Percentiles rank a stretch among this genome's conserved stretches.
These are phyloP conservation scores for Chrysogorgia sp. DNA, from an alignment of 92 coral and sea anemone species.

Conservation along the genomic window DNA sequence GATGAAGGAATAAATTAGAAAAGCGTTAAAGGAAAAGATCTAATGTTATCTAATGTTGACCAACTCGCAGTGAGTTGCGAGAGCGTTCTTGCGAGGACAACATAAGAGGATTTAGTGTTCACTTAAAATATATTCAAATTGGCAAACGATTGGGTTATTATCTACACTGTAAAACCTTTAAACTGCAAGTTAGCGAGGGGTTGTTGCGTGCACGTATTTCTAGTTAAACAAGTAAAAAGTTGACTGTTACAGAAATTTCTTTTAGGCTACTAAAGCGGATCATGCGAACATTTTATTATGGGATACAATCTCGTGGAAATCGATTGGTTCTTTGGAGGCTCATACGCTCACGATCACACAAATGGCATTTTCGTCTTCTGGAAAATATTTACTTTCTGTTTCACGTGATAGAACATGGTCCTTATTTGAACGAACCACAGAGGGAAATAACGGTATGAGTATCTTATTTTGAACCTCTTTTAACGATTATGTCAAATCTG, in stretches of 20 bases:
- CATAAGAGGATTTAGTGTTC: too few relatives aligned
- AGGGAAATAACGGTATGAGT: not conserved
- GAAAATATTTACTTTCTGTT: constrained; percentile 90
- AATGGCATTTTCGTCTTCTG: constrained; percentile 85
- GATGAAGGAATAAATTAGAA: too few relatives aligned
- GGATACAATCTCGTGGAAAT: constrained; percentile 89
- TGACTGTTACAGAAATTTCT: not conserved
- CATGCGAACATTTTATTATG: constrained; percentile 87
- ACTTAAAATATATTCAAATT: too few relatives aligned
- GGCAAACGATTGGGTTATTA: not conserved
- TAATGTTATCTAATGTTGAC: too few relatives aligned
- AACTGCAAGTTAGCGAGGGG: too few relatives aligned
- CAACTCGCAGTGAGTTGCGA: too few relatives aligned
- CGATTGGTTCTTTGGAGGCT: constrained; percentile 69
- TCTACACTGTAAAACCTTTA: too few relatives aligned
- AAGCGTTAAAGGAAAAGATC: too few relatives aligned
- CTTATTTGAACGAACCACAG: constrained; percentile 53
- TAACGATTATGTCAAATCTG: too few relatives aligned
- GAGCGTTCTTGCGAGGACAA: too few relatives aligned
- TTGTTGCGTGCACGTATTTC: too few relatives aligned
- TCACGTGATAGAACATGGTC: constrained; percentile 99
- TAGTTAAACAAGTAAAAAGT: not conserved
- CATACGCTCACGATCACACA: constrained; percentile 94
- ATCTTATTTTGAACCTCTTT: not conserved
- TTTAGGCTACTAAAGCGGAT: constrained; percentile 91